These are phyloP conservation scores for Chinchilla lanigera DNA, from an alignment of 2,113 vertebrate species.

Conservation along the genomic window DNA sequence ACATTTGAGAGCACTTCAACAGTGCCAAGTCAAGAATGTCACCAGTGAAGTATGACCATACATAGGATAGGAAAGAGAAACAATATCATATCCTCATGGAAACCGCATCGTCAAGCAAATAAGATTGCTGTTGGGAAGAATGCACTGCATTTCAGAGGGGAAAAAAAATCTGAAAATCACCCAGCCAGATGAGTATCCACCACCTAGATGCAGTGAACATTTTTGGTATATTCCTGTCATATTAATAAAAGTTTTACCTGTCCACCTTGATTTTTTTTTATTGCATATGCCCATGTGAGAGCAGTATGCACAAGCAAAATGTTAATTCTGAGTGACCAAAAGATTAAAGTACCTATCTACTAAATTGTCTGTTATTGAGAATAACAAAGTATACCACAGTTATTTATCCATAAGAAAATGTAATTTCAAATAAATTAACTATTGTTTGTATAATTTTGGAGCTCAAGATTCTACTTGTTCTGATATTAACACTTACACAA, in stretches of 20 bases:
- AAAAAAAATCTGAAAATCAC: neutral
- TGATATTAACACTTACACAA: neutral
- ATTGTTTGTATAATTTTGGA: neutral
- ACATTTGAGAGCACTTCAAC: neutral
- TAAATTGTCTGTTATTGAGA: slow-evolving; percentile 48
- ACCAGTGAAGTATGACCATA: neutral
- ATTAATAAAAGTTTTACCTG: slow-evolving; percentile 2
- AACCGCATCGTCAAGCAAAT: slow-evolving; percentile 22
- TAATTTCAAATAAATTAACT: slow-evolving; percentile 50
- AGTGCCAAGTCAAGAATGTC: neutral
- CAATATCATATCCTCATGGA: neutral
- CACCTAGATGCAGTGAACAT: neutral
- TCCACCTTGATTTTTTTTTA: neutral
- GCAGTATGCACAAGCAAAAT: slow-evolving; percentile 5
- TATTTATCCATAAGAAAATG: neutral
- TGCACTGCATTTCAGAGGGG: neutral
- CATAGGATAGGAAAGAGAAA: neutral
- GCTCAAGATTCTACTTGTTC: neutral
- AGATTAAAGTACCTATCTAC: slow-evolving; percentile 44
- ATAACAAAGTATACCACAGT: neutral
- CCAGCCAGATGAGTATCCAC: neutral
- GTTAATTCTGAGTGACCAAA: slow-evolving; percentile 48
- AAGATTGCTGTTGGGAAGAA: neutral
- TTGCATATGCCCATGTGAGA: slow-evolving; percentile 5
- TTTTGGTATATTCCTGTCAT: neutral